phyloP scores from a whole-genome alignment of 2,797 vertebrate species.

The Acrocephalus scirpaceus region DNA sequence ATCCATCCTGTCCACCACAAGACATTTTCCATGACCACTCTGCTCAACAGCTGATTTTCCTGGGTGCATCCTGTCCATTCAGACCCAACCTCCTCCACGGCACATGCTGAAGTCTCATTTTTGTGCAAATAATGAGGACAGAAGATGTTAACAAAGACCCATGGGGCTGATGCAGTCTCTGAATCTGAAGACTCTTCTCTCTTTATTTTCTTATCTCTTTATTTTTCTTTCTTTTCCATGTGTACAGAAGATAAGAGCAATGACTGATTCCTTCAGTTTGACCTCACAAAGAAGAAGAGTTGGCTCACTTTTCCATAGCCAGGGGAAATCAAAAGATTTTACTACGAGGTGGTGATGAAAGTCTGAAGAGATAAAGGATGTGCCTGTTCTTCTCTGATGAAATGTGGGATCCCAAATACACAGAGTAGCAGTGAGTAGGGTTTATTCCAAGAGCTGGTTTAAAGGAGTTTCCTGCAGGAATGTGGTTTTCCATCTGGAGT shows the following conservation, averaged over 20 bases:
- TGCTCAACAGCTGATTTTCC: neutral
- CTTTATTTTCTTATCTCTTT: neutral
- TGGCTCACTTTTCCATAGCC: neutral
- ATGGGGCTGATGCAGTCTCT: neutral
- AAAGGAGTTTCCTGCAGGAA: neutral
- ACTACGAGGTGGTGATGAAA: neutral
- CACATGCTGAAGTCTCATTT: neutral
- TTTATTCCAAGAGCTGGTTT: neutral
- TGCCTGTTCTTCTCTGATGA: neutral
- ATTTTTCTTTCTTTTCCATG: neutral
- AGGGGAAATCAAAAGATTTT: neutral
- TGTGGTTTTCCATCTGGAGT: neutral
- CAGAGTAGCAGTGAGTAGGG: neutral
- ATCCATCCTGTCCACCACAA: neutral
- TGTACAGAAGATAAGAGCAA: neutral
- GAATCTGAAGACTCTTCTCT: neutral
- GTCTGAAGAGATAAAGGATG: neutral
- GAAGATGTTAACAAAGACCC: neutral
- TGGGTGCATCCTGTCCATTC: neutral
- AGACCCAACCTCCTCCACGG: neutral
- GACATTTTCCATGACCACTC: neutral
- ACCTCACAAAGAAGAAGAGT: neutral
- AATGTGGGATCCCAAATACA: rapidly evolving
- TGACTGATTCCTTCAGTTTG: neutral
- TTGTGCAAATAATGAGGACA: neutral